These are phyloP conservation scores for Amphipoea oculea DNA, from an alignment of 2,888 invertebrate genomes.

Conservation along the genomic window DNA sequence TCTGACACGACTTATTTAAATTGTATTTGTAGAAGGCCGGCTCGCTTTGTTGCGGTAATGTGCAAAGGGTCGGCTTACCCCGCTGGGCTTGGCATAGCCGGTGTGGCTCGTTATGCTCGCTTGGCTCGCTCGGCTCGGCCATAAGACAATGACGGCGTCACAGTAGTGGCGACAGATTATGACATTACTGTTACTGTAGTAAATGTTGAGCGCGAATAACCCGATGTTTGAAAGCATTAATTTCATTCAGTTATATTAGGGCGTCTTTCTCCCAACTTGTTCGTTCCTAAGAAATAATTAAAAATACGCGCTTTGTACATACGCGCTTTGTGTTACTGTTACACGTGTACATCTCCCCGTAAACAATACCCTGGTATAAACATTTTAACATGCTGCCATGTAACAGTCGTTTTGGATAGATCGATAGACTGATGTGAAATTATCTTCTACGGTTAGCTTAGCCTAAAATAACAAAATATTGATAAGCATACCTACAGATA, in stretches of 20 bases:
- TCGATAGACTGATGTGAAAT: background rate
- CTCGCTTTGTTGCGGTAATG: constrained; percentile 52
- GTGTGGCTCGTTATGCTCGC: constrained; percentile 3
- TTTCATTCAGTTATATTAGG: background rate
- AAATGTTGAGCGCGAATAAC: constrained; percentile 30
- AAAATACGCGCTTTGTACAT: background rate
- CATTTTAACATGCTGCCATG: background rate
- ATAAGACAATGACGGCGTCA: background rate
- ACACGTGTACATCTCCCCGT: background rate
- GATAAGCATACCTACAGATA: background rate
- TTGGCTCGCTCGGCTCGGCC: background rate
- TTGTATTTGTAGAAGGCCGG: constrained; percentile 55
- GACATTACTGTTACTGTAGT: constrained; percentile 31
- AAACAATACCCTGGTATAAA: background rate
- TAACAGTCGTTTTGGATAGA: background rate
- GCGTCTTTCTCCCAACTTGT: background rate
- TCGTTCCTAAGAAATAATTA: background rate
- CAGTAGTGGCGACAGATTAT: constrained; percentile 41
- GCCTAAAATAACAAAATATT: background rate
- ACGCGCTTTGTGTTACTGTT: background rate
- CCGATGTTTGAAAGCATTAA: constrained; percentile 7
- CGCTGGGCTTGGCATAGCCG: constrained; percentile 14
- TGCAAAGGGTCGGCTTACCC: constrained; percentile 36
- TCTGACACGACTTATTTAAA: constrained; percentile 52
- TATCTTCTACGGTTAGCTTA: background rate